These are phyloP conservation scores for Laspeyria flexula DNA, from an alignment of 2,888 invertebrate genomes.

Conservation along the genomic window DNA sequence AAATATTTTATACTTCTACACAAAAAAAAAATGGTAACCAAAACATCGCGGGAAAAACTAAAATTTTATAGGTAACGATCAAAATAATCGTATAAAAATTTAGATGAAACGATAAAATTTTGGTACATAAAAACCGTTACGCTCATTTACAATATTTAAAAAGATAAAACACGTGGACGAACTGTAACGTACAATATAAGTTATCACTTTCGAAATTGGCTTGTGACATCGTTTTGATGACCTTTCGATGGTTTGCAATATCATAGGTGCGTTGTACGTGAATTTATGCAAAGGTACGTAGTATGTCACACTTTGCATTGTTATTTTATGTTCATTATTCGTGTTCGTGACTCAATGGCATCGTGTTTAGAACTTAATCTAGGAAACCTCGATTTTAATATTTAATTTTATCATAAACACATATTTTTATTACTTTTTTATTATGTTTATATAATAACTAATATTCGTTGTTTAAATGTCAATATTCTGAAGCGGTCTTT, in stretches of 20 bases:
- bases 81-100: no score
- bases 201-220: conserved; percentile 30
- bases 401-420: no score
- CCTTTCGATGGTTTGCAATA: conserved; percentile 40
- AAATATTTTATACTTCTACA: no score
- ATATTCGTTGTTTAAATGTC: not conserved
- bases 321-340: not conserved
- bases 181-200: not conserved
- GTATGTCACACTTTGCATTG: not conserved
- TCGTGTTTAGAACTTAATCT: conserved; percentile 1
- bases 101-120: no score
- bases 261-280: conserved; percentile 5
- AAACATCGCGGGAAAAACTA: no score
- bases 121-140: not conserved
- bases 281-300: not conserved
- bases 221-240: conserved; percentile 43
- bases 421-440: no score
- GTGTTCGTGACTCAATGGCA: not conserved
- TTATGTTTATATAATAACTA: not conserved
- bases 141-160: not conserved
- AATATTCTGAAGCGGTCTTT: not conserved
- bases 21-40: no score
- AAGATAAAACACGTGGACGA: not conserved
- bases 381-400: conserved; percentile 7
- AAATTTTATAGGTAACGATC: no score